These are phyloP conservation scores for Megalurothrips usitatus DNA, from an alignment of 2,888 invertebrate species.

Conservation along the genomic window DNA sequence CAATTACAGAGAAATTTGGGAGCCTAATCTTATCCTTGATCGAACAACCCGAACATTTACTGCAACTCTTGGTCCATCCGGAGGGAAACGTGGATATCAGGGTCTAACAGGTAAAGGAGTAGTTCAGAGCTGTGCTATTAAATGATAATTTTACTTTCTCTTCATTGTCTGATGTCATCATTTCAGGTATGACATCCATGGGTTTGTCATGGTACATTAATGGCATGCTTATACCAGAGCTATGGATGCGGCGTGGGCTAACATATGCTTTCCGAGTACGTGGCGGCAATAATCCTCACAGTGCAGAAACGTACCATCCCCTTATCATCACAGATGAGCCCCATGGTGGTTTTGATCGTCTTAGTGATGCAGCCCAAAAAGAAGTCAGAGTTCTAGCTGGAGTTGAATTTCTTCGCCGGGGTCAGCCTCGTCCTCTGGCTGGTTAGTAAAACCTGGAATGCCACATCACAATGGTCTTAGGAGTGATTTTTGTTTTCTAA, in stretches of 20 bases:
- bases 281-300: slow-evolving; percentile 87
- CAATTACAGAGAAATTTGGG: slow-evolving; percentile 49
- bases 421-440: slow-evolving; percentile 71
- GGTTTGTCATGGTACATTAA: slow-evolving; percentile 89
- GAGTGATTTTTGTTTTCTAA: neutral
- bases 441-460: slow-evolving; percentile 47
- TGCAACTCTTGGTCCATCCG: slow-evolving; percentile 79
- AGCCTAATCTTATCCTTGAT: slow-evolving; percentile 50
- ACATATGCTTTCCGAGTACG: slow-evolving; percentile 74
- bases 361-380: slow-evolving; percentile 65
- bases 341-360: slow-evolving; percentile 73
- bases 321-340: slow-evolving; percentile 82
- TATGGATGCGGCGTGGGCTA: slow-evolving; percentile 79
- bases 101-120: slow-evolving; percentile 58
- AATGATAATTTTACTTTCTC: slow-evolving; percentile 23
- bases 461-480: neutral
- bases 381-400: slow-evolving; percentile 72
- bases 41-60: slow-evolving; percentile 69
- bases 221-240: slow-evolving; percentile 79
- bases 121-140: neutral
- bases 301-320: slow-evolving; percentile 80
- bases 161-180: slow-evolving; percentile 15
- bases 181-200: slow-evolving; percentile 59
- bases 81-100: slow-evolving; percentile 72
- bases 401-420: slow-evolving; percentile 75